These are phyloP conservation scores for Callyntrura guangdongensis DNA, from an alignment of 2,888 invertebrate genomes.

Conservation along the genomic window DNA sequence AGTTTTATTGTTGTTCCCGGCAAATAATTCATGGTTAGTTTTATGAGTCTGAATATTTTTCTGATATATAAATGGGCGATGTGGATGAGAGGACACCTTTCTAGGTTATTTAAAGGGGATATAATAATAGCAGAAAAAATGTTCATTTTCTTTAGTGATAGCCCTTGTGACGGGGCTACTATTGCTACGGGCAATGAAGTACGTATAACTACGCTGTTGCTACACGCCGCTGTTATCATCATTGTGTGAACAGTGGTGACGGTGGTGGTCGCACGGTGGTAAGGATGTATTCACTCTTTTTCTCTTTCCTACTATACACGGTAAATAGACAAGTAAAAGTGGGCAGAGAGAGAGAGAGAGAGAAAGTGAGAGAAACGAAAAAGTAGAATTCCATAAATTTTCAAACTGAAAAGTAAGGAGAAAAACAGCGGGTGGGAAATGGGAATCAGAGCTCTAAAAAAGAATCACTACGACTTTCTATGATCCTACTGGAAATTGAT, in stretches of 20 bases:
- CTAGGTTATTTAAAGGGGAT: conserved; percentile 61
- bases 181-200: background rate
- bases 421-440: conserved; percentile 80
- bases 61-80: conserved; percentile 66
- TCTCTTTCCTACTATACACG: conserved; percentile 10
- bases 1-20: conserved; percentile 79
- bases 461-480: conserved; percentile 77
- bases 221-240: conserved; percentile 14
- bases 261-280: conserved; percentile 16
- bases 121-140: conserved; percentile 43
- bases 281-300: conserved; percentile 13
- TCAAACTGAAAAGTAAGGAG: conserved; percentile 74
- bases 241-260: conserved; percentile 6
- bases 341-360: conserved; percentile 8
- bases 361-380: conserved; percentile 47
- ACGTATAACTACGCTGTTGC: background rate
- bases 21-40: conserved; percentile 79
- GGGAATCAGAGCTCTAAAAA: conserved; percentile 79
- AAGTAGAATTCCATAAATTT: conserved; percentile 79
- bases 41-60: conserved; percentile 81
- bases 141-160: conserved; percentile 60
- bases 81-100: conserved; percentile 77
- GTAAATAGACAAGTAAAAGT: conserved; percentile 64
- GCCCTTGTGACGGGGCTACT: background rate
- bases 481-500: conserved; percentile 78